Conservation (phyloP, 2,888 invertebrate species). For the Ophion ventricosus region DNA sequence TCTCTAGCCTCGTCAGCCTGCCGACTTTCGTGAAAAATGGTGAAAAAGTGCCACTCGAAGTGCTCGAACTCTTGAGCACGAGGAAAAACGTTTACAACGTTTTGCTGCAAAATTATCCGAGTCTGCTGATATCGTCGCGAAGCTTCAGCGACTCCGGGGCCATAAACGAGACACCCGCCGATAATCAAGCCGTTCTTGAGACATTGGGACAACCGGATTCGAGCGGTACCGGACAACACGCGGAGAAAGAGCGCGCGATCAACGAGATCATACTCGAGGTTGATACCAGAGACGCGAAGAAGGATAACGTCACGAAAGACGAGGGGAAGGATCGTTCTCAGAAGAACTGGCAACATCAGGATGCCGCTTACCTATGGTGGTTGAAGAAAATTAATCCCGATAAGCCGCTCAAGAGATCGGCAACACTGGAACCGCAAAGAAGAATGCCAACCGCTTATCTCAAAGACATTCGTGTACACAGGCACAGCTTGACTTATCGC, state of each 20-base stretch:
- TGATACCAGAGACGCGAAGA: background rate
- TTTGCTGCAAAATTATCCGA: slow-evolving; percentile 90
- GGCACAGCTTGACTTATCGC: slow-evolving; percentile 92
- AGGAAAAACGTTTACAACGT: slow-evolving; percentile 89
- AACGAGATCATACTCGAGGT: slow-evolving; percentile 22
- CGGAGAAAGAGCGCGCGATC: background rate
- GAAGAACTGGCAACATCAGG: slow-evolving; percentile 73
- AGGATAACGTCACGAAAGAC: background rate
- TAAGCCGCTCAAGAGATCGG: slow-evolving; percentile 80
- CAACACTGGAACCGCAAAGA: slow-evolving; percentile 80
- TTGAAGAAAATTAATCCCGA: slow-evolving; percentile 84
- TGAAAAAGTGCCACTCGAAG: slow-evolving; percentile 91
- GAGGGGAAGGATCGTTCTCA: slow-evolving; percentile 10
- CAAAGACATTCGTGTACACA: slow-evolving; percentile 89
- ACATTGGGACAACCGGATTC: background rate
- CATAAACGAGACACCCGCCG: slow-evolving; percentile 82
- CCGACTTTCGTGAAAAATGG: slow-evolving; percentile 93
- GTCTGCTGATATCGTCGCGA: slow-evolving; percentile 88
- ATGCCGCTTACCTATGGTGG: slow-evolving; percentile 86
- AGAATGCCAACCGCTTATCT: slow-evolving; percentile 87
- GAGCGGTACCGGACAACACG: background rate
- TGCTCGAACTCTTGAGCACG: slow-evolving; percentile 89
- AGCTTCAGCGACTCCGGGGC: slow-evolving; percentile 89
- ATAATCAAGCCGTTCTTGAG: slow-evolving; percentile 70
- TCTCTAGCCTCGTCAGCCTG: slow-evolving; percentile 92